Percentiles rank a stretch among this genome's conserved stretches.
These are phyloP conservation scores for Bovichtus variegatus DNA, from an alignment of 2,797 vertebrate genomes.

Conservation along the genomic window DNA sequence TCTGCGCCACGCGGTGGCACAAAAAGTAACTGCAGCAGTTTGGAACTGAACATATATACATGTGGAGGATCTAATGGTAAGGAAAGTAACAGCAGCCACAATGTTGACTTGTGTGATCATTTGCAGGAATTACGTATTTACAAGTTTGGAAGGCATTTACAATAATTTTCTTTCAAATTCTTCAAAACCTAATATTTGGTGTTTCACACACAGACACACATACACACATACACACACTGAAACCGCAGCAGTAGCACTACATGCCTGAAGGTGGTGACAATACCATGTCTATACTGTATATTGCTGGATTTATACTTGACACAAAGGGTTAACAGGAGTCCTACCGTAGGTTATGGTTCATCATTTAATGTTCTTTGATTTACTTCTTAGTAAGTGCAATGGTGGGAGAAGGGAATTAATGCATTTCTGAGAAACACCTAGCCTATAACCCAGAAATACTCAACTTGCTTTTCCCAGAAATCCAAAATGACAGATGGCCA, in stretches of 20 bases:
- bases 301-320: background rate
- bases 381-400: background rate
- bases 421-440: background rate
- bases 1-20: background rate
- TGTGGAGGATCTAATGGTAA: background rate
- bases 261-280: background rate
- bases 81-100: background rate
- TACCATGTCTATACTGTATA: background rate
- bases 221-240: background rate
- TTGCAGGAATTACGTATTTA: background rate
- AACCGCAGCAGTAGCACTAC: background rate
- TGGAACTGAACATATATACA: background rate
- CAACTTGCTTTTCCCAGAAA: no score
- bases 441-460: background rate
- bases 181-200: background rate
- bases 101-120: background rate
- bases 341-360: background rate
- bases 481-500: no score
- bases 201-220: background rate
- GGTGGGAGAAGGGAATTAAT: background rate
- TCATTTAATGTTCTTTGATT: background rate
- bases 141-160: background rate
- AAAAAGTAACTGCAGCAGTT: background rate
- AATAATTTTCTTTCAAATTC: background rate
- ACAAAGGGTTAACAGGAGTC: background rate